Conservation (phyloP, 2,888 invertebrate genomes). For the Amblyjoppa proteus region DNA sequence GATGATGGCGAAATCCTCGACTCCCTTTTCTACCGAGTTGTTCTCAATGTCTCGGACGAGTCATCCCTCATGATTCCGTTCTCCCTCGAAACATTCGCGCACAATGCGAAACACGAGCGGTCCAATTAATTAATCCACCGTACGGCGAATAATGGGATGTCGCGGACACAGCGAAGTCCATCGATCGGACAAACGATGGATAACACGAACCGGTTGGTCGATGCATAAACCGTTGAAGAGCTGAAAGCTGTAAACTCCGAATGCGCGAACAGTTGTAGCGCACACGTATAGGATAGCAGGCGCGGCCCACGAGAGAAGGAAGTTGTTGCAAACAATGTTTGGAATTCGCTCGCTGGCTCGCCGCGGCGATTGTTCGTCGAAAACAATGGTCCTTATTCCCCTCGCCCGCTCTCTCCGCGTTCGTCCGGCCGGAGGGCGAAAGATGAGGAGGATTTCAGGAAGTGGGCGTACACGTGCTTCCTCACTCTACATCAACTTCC, state of each 20-base stretch:
- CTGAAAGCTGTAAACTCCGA: constrained; percentile 42
- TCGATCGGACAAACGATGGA: constrained; percentile 55
- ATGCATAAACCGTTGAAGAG: neutral
- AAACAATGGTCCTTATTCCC: constrained; percentile 56
- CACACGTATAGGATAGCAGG: neutral
- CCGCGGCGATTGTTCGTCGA: constrained; percentile 59
- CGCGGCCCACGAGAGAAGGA: constrained; percentile 28
- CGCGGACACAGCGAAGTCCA: constrained; percentile 21
- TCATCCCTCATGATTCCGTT: neutral
- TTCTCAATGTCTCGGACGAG: constrained; percentile 20
- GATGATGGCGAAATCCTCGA: neutral
- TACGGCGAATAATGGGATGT: constrained; percentile 51
- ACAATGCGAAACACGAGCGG: constrained; percentile 10
- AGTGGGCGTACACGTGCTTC: constrained; percentile 48
- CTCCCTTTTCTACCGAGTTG: neutral
- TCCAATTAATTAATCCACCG: constrained; percentile 52
- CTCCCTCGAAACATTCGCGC: constrained; percentile 15
- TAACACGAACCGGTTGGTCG: constrained; percentile 37
- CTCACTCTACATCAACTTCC: constrained; percentile 14
- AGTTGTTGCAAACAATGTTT: constrained; percentile 64
- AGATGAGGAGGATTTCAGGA: constrained; percentile 29
- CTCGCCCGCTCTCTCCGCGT: constrained; percentile 23
- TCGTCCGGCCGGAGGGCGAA: constrained; percentile 10
- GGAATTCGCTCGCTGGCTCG: constrained; percentile 53
- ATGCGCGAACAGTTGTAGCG: constrained; percentile 32